These are phyloP conservation scores for Hippocampus zosterae DNA, from an alignment of 2,113 vertebrate species.

Conservation along the genomic window DNA sequence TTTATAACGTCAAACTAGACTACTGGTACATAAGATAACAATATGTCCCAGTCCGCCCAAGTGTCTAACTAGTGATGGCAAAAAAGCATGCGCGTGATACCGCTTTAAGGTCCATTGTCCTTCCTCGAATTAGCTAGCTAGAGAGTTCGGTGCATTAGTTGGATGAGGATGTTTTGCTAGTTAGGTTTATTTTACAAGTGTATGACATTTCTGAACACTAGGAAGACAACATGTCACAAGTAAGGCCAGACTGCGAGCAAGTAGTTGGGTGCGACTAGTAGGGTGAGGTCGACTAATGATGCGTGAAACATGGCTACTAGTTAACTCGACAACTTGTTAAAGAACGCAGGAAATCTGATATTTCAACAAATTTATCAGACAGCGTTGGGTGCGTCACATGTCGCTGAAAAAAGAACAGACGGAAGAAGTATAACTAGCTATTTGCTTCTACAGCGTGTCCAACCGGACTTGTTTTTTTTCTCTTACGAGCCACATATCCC, in stretches of 20 bases:
- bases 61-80: no score
- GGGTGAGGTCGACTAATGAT: not conserved
- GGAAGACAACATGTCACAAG: not conserved
- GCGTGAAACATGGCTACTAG: not conserved
- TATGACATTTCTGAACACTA: not conserved
- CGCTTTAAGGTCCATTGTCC: no score
- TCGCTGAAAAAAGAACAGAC: not conserved
- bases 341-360: not conserved
- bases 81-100: no score
- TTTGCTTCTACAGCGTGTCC: conserved; percentile 8
- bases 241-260: not conserved
- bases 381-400: not conserved
- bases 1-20: no score
- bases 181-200: not conserved
- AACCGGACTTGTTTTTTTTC: not conserved
- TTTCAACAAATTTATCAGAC: not conserved
- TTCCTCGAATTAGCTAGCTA: no score
- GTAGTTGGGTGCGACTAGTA: not conserved
- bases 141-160: not conserved
- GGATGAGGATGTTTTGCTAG: not conserved
- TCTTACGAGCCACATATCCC: not conserved
- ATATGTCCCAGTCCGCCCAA: no score
- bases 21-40: no score
- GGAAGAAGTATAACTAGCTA: no score
- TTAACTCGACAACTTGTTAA: not conserved